These are phyloP conservation scores for Geotrupes spiniger DNA, from an alignment of 2,888 invertebrate genomes.

Conservation along the genomic window DNA sequence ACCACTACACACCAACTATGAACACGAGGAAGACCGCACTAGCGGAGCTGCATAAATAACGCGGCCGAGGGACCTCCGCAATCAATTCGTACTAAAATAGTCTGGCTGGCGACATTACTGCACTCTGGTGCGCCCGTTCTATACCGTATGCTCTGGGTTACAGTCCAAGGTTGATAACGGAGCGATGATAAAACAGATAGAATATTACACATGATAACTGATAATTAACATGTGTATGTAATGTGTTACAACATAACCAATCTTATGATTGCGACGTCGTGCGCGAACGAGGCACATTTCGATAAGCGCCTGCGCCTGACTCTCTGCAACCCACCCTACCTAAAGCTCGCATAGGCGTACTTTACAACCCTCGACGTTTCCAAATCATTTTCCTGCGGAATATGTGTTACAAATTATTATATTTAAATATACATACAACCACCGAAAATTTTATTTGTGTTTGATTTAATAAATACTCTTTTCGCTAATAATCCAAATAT, in stretches of 20 bases:
- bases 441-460: too few species aligned
- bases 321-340: slow-evolving; percentile 28
- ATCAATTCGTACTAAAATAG: slow-evolving; percentile 51
- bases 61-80: slow-evolving; percentile 35
- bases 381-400: neutral
- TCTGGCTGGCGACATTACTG: slow-evolving; percentile 46
- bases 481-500: too few species aligned
- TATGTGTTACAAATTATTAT: too few species aligned
- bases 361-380: neutral
- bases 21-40: slow-evolving; percentile 29
- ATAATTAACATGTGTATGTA: slow-evolving; percentile 36
- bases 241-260: slow-evolving; percentile 43
- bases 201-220: slow-evolving; percentile 41
- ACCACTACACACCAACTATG: slow-evolving; percentile 30
- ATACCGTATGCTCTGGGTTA: slow-evolving; percentile 40
- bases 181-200: slow-evolving; percentile 35
- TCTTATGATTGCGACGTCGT: slow-evolving; percentile 29
- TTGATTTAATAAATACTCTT: too few species aligned
- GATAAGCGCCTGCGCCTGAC: slow-evolving; percentile 28
- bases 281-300: slow-evolving; percentile 26
- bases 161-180: slow-evolving; percentile 51
- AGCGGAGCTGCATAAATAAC: slow-evolving; percentile 39
- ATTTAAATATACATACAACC: neutral
- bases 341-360: neutral
- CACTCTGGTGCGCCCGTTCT: slow-evolving; percentile 43